Evolutionary conservation across 1,140 invertebrate species (phyloP).

Genomic region (Hetaerina americana): DNA sequence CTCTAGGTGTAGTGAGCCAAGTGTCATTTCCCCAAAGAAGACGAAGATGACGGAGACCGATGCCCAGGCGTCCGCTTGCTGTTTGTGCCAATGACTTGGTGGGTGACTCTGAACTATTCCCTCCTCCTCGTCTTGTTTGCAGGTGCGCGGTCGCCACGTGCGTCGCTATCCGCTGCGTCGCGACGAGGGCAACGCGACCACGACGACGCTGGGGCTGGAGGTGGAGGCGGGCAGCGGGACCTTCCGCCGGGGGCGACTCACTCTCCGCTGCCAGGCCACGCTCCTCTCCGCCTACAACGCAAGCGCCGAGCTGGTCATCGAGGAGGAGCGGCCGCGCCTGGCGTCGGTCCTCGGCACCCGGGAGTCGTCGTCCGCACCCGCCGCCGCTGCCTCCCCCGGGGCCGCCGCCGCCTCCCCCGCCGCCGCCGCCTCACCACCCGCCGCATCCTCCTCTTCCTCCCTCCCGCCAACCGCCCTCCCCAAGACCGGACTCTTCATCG

Average conservation of each 20-base stretch:
- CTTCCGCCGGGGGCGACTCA: slow-evolving; percentile 43
- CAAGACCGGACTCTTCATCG: no score
- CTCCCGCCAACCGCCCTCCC: background rate
- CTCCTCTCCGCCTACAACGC: slow-evolving; percentile 44
- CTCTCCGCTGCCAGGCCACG: slow-evolving; percentile 44
- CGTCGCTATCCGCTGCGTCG: background rate
- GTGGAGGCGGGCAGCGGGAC: slow-evolving; percentile 35
- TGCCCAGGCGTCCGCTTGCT: no score
- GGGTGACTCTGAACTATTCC: no score
- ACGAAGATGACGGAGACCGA: no score
- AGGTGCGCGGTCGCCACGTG: background rate
- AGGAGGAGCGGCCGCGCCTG: slow-evolving; percentile 48
- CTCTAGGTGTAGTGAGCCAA: no score
- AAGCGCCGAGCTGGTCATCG: slow-evolving; percentile 32
- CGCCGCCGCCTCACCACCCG: background rate
- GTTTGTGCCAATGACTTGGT: no score
- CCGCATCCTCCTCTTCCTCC: background rate
- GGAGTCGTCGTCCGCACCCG: slow-evolving; percentile 22
- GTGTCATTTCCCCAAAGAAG: no score
- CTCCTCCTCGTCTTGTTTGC: no score
- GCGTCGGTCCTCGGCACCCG: slow-evolving; percentile 49
- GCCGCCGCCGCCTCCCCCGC: background rate
- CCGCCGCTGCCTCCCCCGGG: background rate
- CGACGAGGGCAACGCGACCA: background rate
- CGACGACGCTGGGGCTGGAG: slow-evolving; percentile 32